A percentile compares a stretch with the other conserved stretches of the same genome.
Evolutionary conservation across 2,797 vertebrate species (phyloP).

Genomic region (Molossus alvarezi): DNA sequence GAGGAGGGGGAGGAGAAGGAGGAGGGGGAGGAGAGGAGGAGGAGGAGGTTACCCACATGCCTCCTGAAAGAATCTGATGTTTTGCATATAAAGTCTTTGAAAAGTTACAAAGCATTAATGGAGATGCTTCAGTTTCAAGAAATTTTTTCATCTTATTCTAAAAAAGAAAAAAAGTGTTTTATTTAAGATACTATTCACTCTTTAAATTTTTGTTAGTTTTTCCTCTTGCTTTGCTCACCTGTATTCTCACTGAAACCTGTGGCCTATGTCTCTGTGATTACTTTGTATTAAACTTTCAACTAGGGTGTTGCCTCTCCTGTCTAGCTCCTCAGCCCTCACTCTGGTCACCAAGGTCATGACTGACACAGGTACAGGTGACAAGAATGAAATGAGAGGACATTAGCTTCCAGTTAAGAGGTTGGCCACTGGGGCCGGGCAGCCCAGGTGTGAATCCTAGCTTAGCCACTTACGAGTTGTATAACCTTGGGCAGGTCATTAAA

Average conservation of each 20-base stretch:
- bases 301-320: not conserved
- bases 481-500: not conserved
- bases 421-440: not conserved
- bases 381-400: not conserved
- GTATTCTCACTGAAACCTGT: not conserved
- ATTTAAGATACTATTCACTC: constrained; percentile 23
- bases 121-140: not conserved
- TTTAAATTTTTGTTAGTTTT: not conserved
- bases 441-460: not conserved
- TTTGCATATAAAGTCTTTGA: not conserved
- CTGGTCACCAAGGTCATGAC: not conserved
- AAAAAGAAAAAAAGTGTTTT: not conserved
- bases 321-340: not conserved
- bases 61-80: not conserved
- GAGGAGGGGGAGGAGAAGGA: no score
- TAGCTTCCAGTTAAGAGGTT: not conserved
- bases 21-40: no score
- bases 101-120: constrained; percentile 35
- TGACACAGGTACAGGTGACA: not conserved
- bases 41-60: not conserved
- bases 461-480: not conserved
- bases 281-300: constrained; percentile 6
- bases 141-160: not conserved
- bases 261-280: not conserved
- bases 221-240: not conserved